Percentiles rank a stretch among this genome's conserved stretches.
These are phyloP conservation scores for Ovibos moschatus DNA, from an alignment of 2,113 vertebrate genomes.

Conservation along the genomic window DNA sequence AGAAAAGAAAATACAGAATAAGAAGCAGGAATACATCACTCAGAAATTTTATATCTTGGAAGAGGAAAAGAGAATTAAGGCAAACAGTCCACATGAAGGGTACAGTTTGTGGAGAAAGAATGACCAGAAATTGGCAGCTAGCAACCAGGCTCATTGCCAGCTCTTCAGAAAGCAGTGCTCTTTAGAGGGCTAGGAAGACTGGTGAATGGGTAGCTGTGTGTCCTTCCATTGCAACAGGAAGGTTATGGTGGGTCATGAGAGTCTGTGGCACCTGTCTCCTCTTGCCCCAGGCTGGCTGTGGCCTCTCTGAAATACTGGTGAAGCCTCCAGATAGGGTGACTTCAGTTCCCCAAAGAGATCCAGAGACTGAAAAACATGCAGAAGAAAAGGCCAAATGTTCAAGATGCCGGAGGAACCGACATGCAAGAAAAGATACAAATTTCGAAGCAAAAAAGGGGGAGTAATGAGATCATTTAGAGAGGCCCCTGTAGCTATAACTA, in stretches of 20 bases:
- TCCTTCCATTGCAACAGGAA: background rate
- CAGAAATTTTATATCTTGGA: slow-evolving; percentile 45
- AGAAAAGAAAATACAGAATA: slow-evolving; percentile 40
- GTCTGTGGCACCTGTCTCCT: background rate
- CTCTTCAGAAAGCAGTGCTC: slow-evolving; percentile 29
- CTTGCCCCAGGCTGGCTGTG: background rate
- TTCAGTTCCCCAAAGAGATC: slow-evolving; percentile 44
- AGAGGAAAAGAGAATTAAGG: slow-evolving; percentile 31
- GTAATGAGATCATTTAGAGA: background rate
- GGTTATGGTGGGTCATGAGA: background rate
- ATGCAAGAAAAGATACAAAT: background rate
- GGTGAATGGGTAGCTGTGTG: background rate
- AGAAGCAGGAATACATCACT: slow-evolving; percentile 32
- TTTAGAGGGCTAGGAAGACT: background rate
- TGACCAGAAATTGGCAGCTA: background rate
- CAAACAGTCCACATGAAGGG: background rate
- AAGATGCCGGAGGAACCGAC: background rate
- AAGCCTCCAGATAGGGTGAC: slow-evolving; percentile 36
- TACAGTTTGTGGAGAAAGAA: background rate
- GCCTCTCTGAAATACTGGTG: slow-evolving; percentile 37
- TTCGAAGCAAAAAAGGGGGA: background rate
- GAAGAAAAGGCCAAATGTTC: slow-evolving; percentile 54
- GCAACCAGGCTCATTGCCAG: background rate
- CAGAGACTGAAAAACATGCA: slow-evolving; percentile 55
- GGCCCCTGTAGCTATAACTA: background rate